Evolutionary conservation across 2,113 vertebrate species (phyloP), one percentile per base, ranked within the genome.

Genomic region (Fukomys damarensis): DNA sequence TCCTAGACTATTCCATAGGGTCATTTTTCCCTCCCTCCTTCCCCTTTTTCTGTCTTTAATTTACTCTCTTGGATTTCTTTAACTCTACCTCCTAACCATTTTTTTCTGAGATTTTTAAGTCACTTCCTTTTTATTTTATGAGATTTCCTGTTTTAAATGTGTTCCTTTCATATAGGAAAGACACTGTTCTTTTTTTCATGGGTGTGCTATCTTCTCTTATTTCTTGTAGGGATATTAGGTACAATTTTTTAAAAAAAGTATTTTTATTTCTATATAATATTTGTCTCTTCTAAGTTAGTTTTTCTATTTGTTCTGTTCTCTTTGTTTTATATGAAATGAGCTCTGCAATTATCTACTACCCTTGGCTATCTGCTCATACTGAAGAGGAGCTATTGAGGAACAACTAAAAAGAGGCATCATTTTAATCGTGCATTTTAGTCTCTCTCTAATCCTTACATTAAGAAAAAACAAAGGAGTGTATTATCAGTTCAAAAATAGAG

Each of bases 371-470:
- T 68, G 65, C 13, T 91, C 43, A 58, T n/a, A 77, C 86, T 89
- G 77, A 61, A 70, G 38, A 70, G 58, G 41, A 26, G 43, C 12
- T 94, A 76, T 63, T 6, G 26, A 95, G 89, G 93, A 41, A 92
- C 87, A 56, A 56, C 2, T 3, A 38, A 97, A 96, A 89, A 70
- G 96, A 97, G 41, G 85, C 79, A 97, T 87, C 81, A 89, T 96
- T 98, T 96, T 65, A 90, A 84, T 77, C 52, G 41, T 3, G 0
- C 32, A 41, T 41, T 14, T 59, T 4, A 2, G 43, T 38, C 20
- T 79, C 61, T 46, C 58, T 28, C 19, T 41, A 59, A 41, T 79
- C 35, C n/a, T 92, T 30, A 84, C 4, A 59, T 0, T 85, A 46
- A 65, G 59, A 63, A n/a, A 52, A 84, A 59, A 76, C 70, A 94